Evolutionary conservation across 2,888 invertebrate species (phyloP), one percentile per base, ranked within the genome.

Genomic region (Drosophila parthenogenetica): DNA sequence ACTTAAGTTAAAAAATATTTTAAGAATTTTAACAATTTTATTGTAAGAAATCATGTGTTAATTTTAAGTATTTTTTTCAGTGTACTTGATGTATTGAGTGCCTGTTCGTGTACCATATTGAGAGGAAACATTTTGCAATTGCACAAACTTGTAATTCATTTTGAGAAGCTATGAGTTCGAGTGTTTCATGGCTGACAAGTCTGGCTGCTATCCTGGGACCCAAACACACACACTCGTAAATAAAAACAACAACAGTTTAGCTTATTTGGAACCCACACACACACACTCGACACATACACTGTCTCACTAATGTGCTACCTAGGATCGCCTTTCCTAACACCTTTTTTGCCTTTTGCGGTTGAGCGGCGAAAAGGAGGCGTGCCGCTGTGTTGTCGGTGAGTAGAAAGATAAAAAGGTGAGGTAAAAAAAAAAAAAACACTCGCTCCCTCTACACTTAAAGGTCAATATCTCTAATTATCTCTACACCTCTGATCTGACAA

Each of bases 311-410:
- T 49, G 49, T 49, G 70, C 70, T 70, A 53, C 66, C 62, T 70
- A 65, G 61, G 67, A 71, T 77, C 81, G 78, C 69, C 78, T 77
- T 64, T 87, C 77, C 74, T 77, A 89, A 83, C 89, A 89, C 89
- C 77, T 89, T 87, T 80, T 77, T 74, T 35, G 29, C 29, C 29
- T 29, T 35, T 35, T 81, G 77, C 55, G 67, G 81, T 67, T 69
- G 81, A 71, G 68, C 71, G 70, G 77, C 61, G 74, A 84, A 65
- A 68, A 55, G 59, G 42, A 69, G 85, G 81, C 79, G 68, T 87
- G 79, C 85, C 85, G 82, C 89, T 89, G 89, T 60, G 89, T 71
- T 87, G 89, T 84, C 82, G 82, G 82, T 87, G 71, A 84, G 60
- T 77, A 81, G 77, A 83, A 89, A 87, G 89, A 65, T 81, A 84